Conservation (phyloP, 2,113 vertebrate genomes). For the Petrocephalus zakoni region DNA sequence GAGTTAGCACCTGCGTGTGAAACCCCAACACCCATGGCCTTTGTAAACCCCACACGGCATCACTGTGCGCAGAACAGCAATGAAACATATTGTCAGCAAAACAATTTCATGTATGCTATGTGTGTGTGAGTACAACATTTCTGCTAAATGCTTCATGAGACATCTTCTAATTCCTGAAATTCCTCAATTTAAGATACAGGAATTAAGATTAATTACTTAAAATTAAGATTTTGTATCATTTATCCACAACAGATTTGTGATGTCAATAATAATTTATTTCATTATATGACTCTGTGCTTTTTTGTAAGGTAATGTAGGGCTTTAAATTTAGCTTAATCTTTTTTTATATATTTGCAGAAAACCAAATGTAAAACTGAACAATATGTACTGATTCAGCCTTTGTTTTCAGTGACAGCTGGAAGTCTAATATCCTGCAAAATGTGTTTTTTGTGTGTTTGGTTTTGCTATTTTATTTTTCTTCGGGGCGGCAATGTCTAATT, state of each 20-base stretch:
- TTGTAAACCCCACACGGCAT: no score
- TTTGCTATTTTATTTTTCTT: neutral
- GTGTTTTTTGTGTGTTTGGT: neutral
- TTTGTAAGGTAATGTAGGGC: neutral
- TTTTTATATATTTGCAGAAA: neutral
- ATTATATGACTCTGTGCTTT: neutral
- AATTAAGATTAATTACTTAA: no score
- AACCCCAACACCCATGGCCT: conserved; percentile 31
- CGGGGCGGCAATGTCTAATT: neutral
- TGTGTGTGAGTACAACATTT: neutral
- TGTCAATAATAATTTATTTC: neutral
- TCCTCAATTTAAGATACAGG: neutral
- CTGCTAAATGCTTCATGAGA: neutral
- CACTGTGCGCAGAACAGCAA: neutral
- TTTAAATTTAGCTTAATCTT: neutral
- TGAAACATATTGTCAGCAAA: neutral
- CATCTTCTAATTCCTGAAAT: neutral
- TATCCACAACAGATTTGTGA: neutral
- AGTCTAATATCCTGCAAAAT: neutral
- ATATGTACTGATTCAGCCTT: neutral
- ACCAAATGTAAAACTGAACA: neutral
- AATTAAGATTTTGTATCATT: neutral
- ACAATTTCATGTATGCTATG: neutral
- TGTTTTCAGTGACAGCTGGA: neutral
- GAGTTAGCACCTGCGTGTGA: conserved; percentile 47